Evolutionary conservation across 2,113 vertebrate genomes (phyloP), one percentile per base, ranked within the genome.

Genomic region (Percopsis transmontana): DNA sequence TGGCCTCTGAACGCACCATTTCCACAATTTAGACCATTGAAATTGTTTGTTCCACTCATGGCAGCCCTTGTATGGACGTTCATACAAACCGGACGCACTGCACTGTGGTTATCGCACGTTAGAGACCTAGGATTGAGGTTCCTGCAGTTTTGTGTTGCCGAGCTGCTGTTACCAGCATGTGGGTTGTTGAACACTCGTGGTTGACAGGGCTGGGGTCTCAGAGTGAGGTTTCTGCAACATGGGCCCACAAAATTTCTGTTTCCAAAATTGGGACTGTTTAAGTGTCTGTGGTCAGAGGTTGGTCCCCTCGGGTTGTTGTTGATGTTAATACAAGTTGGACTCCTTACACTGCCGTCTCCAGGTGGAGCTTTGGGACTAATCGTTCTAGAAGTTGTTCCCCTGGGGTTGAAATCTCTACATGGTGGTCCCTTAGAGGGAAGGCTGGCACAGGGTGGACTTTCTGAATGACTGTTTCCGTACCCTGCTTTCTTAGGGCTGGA

Each of bases 241-340:
- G 76, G 71, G 0, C 66, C 73, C 23, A 67, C 66, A 59, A 66
- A 79, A 15, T 8, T 24, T 21, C 55, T 62, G 62, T 3, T 53
- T 44, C 1, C 20, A 11, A 66, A 5, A 27, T 50, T 14, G 44
- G 16, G 13, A 51, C 18, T 16, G 3, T 52, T 64, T n/a, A 16
- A 11, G 6, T 69, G 48, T 21, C 23, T 3, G 12, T 4, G 42
- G 12, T 60, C 53, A 42, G 45, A 44, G 0, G 21, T 1, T 9
- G 67, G 20, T 2, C 12, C 58, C 53, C 21, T 68, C 9, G 45
- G 51, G 45, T 66, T 68, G 12, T 6, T 2, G 39, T 24, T 58
- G 12, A 5, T 2, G 39, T 33, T 58, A 15, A 21, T 1, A 62
- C 16, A 23, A 3, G 60, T 5, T 3, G 59, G 24, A 3, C 6